Evolutionary conservation across 2,113 vertebrate species (phyloP), one percentile per base, ranked within the genome.

Genomic region (Puma concolor): DNA sequence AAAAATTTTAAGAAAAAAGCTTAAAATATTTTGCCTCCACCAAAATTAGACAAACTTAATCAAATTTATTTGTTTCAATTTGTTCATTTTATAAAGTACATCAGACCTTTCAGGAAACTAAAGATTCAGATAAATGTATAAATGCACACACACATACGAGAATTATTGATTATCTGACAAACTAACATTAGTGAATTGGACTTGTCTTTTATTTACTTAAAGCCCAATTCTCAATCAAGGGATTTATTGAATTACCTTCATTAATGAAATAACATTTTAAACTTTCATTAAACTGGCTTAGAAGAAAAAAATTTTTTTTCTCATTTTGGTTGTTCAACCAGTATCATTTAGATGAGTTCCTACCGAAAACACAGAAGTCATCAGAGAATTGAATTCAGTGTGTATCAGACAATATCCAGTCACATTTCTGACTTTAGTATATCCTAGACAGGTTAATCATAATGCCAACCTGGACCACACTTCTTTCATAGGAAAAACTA

Each of bases 211-310:
- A 66, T 85, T 91, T 33, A 66, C 54, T 54, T 86, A 91, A 86
- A 80, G 38, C 3, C 44, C 14, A 27, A 64, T 38, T 94, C 67
- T 72, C 80, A 85, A n/a, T 54, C 81, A 87, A 64, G 29, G 50
- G 21, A 91, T 57, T 74, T 82, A 95, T 2, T 72, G 25, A 81
- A 64, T 36, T 91, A 25, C 7, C 2, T 29, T 94, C 67, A 85
- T 72, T 88, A 83, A 79, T 9, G 77, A 97, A 84, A 50, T 16
- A 80, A 72, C 41, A 87, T 86, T 60, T 76, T 77, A 79, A 88
- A 79, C 29, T 29, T 52, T 88, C 17, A 23, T 9, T 41, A 83
- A 88, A 69, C 76, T 92, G 29, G 41, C 69, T 81, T 23, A 60
- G 57, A 88, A 88, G 54, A 66, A 92, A 77, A 95, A 77, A 50